Conservation (phyloP, 2,888 invertebrate species). For the Halictus ligatus region DNA sequence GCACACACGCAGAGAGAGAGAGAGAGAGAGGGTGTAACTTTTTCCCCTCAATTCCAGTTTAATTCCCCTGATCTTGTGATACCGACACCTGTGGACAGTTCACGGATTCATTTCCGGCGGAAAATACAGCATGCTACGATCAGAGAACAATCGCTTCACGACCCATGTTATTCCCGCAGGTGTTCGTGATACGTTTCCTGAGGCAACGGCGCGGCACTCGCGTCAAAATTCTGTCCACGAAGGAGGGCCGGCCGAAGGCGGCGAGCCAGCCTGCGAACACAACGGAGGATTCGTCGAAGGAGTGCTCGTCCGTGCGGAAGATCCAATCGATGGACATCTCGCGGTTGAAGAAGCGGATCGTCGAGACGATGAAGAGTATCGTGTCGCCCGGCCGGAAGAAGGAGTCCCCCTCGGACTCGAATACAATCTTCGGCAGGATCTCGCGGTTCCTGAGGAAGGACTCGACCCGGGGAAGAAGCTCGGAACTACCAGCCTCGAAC, state of each 20-base stretch:
- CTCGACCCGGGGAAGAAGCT: not conserved
- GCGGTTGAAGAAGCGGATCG: conserved; percentile 72
- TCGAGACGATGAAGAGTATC: conserved; percentile 76
- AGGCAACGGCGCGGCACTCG: conserved; percentile 82
- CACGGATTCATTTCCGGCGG: too few species aligned
- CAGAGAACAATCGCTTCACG: not conserved
- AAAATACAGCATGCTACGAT: not conserved
- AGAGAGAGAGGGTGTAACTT: too few species aligned
- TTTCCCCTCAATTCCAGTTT: too few species aligned
- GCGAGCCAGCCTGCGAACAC: not conserved
- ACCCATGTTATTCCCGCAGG: conserved; percentile 71
- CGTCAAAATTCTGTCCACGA: conserved; percentile 81
- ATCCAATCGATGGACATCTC: conserved; percentile 68
- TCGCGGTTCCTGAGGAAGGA: conserved; percentile 46
- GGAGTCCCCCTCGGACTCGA: conserved; percentile 39
- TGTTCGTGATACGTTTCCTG: conserved; percentile 81
- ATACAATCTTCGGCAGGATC: conserved; percentile 48
- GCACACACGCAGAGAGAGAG: too few species aligned
- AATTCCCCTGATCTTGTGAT: too few species aligned
- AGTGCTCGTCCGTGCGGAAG: conserved; percentile 35
- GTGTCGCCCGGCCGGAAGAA: conserved; percentile 74
- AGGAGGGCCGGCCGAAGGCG: not conserved
- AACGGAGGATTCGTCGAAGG: not conserved
- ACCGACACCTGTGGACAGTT: too few species aligned
- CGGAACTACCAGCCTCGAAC: conserved; percentile 31